Conservation (phyloP, 2,888 invertebrate genomes). For the Drosophila recens region DNA sequence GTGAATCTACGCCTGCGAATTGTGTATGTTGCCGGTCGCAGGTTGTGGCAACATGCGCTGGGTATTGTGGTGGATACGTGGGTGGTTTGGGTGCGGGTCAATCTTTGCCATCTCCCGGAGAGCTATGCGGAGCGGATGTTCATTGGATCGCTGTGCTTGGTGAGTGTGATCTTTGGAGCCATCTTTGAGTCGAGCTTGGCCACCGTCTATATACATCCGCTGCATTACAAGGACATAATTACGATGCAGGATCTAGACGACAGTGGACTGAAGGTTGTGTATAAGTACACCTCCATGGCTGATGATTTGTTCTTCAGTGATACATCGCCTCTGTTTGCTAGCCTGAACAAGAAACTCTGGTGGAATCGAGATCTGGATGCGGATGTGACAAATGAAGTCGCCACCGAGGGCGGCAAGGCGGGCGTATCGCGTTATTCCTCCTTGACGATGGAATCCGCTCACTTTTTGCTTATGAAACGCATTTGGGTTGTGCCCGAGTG, state of each 20-base stretch:
- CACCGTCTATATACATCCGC: conserved; percentile 84
- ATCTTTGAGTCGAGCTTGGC: conserved; percentile 85
- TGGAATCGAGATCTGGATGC: conserved; percentile 72
- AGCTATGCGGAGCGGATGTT: conserved; percentile 84
- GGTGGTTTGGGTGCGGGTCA: conserved; percentile 84
- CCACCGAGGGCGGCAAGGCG: conserved; percentile 73
- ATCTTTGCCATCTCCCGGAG: conserved; percentile 80
- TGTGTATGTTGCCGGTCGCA: conserved; percentile 15
- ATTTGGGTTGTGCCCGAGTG: conserved; percentile 84
- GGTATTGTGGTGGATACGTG: conserved; percentile 82
- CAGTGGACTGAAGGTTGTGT: conserved; percentile 82
- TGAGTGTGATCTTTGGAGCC: conserved; percentile 85
- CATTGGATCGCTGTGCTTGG: conserved; percentile 82
- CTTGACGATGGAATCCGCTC: conserved; percentile 77
- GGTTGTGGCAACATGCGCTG: conserved; percentile 67
- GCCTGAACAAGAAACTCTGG: conserved; percentile 76
- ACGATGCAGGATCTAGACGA: conserved; percentile 84
- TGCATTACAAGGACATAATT: conserved; percentile 84
- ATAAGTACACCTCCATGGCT: conserved; percentile 84
- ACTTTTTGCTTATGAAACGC: conserved; percentile 66
- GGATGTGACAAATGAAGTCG: conserved; percentile 78
- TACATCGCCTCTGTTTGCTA: conserved; percentile 82
- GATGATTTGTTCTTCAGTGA: conserved; percentile 85
- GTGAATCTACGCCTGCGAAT: conserved; percentile 73
- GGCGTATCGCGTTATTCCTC: conserved; percentile 81